phyloP scores from a whole-genome alignment of 2,797 vertebrate species.

The Staurois parvus region DNA sequence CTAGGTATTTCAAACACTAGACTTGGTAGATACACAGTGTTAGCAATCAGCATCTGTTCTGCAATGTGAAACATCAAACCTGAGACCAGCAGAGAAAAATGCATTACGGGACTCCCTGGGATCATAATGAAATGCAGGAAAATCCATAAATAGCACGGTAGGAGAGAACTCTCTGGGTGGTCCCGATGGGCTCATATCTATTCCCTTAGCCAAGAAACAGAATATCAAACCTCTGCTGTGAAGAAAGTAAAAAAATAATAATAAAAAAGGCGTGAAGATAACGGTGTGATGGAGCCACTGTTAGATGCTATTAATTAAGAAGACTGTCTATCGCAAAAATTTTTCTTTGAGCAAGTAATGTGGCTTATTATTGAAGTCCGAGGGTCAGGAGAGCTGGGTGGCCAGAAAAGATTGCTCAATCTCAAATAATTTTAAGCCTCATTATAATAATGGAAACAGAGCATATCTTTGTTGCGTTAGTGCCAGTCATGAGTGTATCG shows the following conservation, averaged over 20 bases:
- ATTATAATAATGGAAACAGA: slow-evolving; percentile 22
- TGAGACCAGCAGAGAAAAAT: slow-evolving; percentile 64
- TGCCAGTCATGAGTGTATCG: slow-evolving; percentile 10
- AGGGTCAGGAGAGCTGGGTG: slow-evolving; percentile 61
- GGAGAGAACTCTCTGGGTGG: slow-evolving; percentile 73
- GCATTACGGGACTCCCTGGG: slow-evolving; percentile 66
- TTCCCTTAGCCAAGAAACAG: slow-evolving; percentile 66
- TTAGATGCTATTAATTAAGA: slow-evolving; percentile 64
- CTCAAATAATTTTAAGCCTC: slow-evolving; percentile 61
- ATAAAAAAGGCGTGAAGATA: slow-evolving; percentile 52
- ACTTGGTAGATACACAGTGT: slow-evolving; percentile 63
- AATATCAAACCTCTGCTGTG: slow-evolving; percentile 64
- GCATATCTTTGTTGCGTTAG: neutral
- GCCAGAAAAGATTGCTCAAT: slow-evolving; percentile 54
- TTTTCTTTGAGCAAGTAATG: slow-evolving; percentile 4
- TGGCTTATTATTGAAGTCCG: slow-evolving; percentile 49
- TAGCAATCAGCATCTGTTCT: slow-evolving; percentile 60
- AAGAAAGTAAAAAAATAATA: slow-evolving; percentile 63
- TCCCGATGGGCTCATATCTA: slow-evolving; percentile 66
- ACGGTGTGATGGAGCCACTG: slow-evolving; percentile 64
- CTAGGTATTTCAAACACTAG: slow-evolving; percentile 56
- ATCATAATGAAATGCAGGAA: slow-evolving; percentile 74
- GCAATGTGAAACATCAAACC: slow-evolving; percentile 65
- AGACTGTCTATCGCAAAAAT: slow-evolving; percentile 65
- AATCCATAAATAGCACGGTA: slow-evolving; percentile 69